Conservation (phyloP, 1,140 invertebrate species). For the Fopius arisanus region DNA sequence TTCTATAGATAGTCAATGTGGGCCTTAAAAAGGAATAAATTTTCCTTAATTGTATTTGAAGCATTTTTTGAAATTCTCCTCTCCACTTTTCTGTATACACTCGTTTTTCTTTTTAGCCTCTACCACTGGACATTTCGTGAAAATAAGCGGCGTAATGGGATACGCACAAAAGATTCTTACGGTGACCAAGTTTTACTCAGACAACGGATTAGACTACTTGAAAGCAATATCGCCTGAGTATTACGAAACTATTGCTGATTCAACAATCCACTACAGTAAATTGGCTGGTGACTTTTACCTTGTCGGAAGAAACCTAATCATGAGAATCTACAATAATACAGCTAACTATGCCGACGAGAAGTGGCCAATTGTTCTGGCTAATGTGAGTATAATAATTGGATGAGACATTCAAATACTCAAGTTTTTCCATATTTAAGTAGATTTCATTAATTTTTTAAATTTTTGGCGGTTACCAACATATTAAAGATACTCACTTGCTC, state of each 20-base stretch:
- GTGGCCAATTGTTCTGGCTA: slow-evolving; percentile 68
- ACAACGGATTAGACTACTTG: slow-evolving; percentile 69
- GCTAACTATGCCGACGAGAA: slow-evolving; percentile 68
- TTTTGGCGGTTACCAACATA: no score
- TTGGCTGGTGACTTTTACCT: slow-evolving; percentile 68
- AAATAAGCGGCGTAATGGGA: slow-evolving; percentile 68
- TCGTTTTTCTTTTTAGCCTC: slow-evolving; percentile 59
- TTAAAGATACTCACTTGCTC: no score
- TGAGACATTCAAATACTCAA: background rate
- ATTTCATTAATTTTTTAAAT: no score
- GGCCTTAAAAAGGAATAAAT: no score
- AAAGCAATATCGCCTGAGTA: slow-evolving; percentile 74
- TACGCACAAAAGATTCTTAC: slow-evolving; percentile 70
- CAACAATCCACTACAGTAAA: slow-evolving; percentile 69
- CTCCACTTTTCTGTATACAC: background rate
- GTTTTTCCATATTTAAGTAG: no score
- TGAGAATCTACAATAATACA: slow-evolving; percentile 64
- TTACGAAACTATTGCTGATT: slow-evolving; percentile 66
- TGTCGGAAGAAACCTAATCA: slow-evolving; percentile 64
- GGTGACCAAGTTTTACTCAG: slow-evolving; percentile 65
- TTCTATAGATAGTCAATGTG: no score
- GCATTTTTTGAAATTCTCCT: no score
- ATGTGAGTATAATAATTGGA: slow-evolving; percentile 61
- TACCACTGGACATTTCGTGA: slow-evolving; percentile 68
- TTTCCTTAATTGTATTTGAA: no score